Evolutionary conservation across 1,140 invertebrate species (phyloP).

Genomic region (Drosophila melanogaster): DNA sequence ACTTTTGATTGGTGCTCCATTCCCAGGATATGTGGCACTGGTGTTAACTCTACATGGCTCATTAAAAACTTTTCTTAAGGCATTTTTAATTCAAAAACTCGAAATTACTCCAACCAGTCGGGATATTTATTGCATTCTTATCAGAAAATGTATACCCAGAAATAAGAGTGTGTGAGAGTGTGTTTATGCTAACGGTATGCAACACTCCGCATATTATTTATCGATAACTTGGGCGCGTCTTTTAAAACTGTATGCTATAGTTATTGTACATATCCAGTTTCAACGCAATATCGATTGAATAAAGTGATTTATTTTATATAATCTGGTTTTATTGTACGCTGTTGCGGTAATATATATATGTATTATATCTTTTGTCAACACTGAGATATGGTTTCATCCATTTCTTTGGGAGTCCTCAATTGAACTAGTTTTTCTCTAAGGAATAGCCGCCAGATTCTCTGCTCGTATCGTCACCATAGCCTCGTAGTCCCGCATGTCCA

Average conservation of each 20-base stretch:
- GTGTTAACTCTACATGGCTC: slow-evolving; percentile 28
- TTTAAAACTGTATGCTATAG: neutral
- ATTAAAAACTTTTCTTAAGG: slow-evolving; percentile 32
- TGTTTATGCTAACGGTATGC: neutral
- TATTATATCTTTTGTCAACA: slow-evolving; percentile 31
- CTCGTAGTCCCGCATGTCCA: slow-evolving; percentile 79
- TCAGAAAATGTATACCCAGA: slow-evolving; percentile 73
- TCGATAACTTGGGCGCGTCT: neutral
- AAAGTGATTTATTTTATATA: neutral
- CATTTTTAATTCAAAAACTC: slow-evolving; percentile 69
- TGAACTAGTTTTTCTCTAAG: slow-evolving; percentile 45
- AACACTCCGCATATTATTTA: neutral
- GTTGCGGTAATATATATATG: slow-evolving; percentile 37
- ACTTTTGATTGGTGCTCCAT: slow-evolving; percentile 66
- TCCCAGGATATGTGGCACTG: slow-evolving; percentile 39
- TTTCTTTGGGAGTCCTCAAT: slow-evolving; percentile 13
- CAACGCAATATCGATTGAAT: neutral
- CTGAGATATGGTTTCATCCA: slow-evolving; percentile 40
- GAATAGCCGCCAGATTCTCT: slow-evolving; percentile 52
- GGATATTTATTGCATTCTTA: slow-evolving; percentile 58
- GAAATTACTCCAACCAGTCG: slow-evolving; percentile 10
- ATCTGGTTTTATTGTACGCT: slow-evolving; percentile 43
- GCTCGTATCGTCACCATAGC: slow-evolving; percentile 66
- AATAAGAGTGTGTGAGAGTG: slow-evolving; percentile 15
- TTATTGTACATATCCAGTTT: neutral